Conservation (phyloP, 2,888 invertebrate species). For the Emmelina monodactyla region DNA sequence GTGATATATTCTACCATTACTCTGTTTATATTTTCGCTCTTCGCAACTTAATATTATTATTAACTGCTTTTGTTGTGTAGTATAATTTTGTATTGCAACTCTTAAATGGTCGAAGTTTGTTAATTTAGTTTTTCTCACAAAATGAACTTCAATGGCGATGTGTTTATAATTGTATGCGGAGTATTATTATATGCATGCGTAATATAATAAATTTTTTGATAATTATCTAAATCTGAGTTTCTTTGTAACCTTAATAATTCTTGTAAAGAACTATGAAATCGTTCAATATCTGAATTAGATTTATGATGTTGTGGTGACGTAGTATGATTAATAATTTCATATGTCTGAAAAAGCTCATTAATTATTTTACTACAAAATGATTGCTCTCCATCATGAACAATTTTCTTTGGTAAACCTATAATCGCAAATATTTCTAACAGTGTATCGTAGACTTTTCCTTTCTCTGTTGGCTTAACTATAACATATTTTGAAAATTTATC, state of each 20-base stretch:
- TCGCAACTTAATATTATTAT: too few species aligned
- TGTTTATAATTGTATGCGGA: conserved; percentile 6
- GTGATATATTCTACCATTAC: conserved; percentile 10
- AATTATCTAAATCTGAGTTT: conserved; percentile 5
- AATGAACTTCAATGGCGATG: conserved; percentile 9
- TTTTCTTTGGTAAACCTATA: conserved; percentile 13
- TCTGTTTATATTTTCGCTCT: conserved; percentile 12
- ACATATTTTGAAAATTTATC: conserved; percentile 16
- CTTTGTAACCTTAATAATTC: conserved; percentile 8
- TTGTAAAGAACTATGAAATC: conserved; percentile 14
- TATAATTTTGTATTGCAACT: too few species aligned
- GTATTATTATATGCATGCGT: conserved; percentile 9
- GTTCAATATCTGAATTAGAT: conserved; percentile 14
- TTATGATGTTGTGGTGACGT: conserved; percentile 14
- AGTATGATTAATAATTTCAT: conserved; percentile 13
- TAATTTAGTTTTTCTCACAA: conserved; percentile 9
- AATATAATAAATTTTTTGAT: conserved; percentile 9
- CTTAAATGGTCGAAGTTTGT: conserved; percentile 10
- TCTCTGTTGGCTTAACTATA: conserved; percentile 12
- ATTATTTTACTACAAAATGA: conserved; percentile 14
- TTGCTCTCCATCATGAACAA: conserved; percentile 13
- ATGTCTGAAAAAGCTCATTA: conserved; percentile 13
- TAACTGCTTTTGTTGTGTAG: conserved; percentile 7
- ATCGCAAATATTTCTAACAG: conserved; percentile 14
- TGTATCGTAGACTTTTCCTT: conserved; percentile 13